Evolutionary conservation across 2,888 invertebrate species (phyloP), one percentile per base, ranked within the genome.

Genomic region (Eupeodes latifasciatus): DNA sequence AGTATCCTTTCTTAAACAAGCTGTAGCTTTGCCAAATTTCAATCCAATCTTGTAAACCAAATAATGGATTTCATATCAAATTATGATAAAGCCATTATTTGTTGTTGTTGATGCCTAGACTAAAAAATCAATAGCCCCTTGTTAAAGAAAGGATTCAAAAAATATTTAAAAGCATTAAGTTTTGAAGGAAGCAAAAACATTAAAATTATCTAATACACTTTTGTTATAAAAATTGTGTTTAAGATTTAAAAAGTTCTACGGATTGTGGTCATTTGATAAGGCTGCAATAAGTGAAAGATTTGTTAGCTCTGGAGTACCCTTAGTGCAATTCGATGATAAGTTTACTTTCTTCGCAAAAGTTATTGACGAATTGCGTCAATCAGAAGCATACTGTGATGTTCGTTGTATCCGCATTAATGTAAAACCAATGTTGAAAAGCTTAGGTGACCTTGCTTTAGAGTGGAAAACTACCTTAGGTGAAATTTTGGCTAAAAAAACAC

Each of bases 301-400:
- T 94, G 95, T 97, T 1, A 94, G 95, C 64, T 96, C 95, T 88
- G 95, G 94, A 89, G 95, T 95, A 7, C 94, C 95, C 6, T 94
- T 97, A 7, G 94, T 95, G 57, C 91, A 92, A 87, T 97, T 96
- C 92, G 98, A 98, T 91, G 97, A 98, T 91, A 97, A 97, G 92
- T 96, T 98, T 91, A 96, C 96, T 92, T 97, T 96, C 92, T 98
- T 97, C 93, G 96, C 96, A 90, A 96, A 96, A 89, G 96, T 97
- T 9, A 95, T 97, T 19, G 94, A 95, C 5, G 96, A 96, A 89
- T 93, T 97, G 71, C 93, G 95, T 11, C 92, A 91, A 1, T 95
- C 96, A 91, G 94, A 94, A 7, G 94, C 95, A 64, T 95, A 94
- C 90, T 94, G 95, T 0, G 96, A 97, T 90, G 94, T 97, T 44